These are phyloP conservation scores for Agrochola lota DNA, from an alignment of 2,888 invertebrate species.

Conservation along the genomic window DNA sequence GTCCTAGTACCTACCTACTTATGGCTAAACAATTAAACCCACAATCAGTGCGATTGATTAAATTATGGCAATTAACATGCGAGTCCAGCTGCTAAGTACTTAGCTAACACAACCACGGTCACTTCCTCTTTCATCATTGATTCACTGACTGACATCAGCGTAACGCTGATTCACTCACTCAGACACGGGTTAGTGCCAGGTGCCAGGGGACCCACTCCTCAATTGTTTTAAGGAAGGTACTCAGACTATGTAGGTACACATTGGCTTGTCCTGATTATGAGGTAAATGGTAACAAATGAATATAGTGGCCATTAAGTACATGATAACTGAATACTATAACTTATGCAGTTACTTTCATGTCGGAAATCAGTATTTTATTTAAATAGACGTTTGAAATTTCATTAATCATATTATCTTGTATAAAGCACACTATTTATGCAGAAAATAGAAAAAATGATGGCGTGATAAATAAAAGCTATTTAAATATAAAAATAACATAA, in stretches of 20 bases:
- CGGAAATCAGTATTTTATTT: not conserved
- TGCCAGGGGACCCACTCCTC: not conserved
- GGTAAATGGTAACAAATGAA: not conserved
- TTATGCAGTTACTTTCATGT: not conserved
- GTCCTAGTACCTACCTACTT: slow-evolving; percentile 2
- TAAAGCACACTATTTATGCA: not conserved
- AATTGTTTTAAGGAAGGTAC: not conserved
- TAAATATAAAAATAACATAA: slow-evolving; percentile 8
- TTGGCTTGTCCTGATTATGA: not conserved
- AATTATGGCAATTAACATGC: slow-evolving; percentile 55
- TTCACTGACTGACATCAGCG: slow-evolving; percentile 29
- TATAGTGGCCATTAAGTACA: too few species aligned
- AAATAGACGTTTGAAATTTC: slow-evolving; percentile 12
- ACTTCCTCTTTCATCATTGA: slow-evolving; percentile 46
- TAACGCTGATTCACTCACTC: slow-evolving; percentile 16
- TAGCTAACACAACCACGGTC: slow-evolving; percentile 3
- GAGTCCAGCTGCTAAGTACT: slow-evolving; percentile 8
- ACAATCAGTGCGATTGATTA: slow-evolving; percentile 40
- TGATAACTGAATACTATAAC: not conserved
- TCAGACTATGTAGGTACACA: not conserved
- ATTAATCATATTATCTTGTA: not conserved
- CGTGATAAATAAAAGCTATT: slow-evolving; percentile 3
- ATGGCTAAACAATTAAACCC: slow-evolving; percentile 35
- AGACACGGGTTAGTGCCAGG: not conserved
- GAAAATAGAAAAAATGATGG: not conserved